These are phyloP conservation scores for Palythoa grandiflora DNA, from an alignment of 92 coral and sea anemone genomes.

Conservation along the genomic window DNA sequence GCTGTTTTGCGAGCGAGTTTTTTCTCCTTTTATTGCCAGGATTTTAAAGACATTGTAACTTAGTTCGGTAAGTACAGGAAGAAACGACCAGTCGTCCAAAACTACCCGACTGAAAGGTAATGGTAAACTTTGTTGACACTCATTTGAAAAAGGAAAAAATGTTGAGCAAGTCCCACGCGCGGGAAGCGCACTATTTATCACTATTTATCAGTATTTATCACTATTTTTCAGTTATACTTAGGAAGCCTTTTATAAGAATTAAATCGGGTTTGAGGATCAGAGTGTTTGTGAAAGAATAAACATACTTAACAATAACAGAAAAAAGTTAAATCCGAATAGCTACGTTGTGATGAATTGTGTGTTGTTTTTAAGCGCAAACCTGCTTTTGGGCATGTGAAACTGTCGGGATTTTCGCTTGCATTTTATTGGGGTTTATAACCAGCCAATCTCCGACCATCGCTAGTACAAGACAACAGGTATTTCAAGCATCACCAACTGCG, in stretches of 20 bases:
- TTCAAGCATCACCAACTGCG: neutral
- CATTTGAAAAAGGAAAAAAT: too few relatives aligned
- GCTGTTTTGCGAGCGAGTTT: too few relatives aligned
- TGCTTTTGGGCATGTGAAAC: neutral
- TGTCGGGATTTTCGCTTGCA: neutral
- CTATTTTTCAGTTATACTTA: neutral
- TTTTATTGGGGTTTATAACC: neutral
- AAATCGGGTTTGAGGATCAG: neutral
- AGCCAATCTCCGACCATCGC: neutral
- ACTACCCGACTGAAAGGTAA: too few relatives aligned
- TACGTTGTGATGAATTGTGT: neutral
- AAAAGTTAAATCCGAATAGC: neutral
- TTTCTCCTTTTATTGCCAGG: too few relatives aligned
- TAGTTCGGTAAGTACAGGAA: too few relatives aligned
- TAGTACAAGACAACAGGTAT: neutral
- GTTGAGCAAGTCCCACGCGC: too few relatives aligned
- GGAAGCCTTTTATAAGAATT: neutral
- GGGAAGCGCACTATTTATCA: too few relatives aligned
- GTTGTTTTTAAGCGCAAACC: neutral
- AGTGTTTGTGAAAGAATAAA: neutral
- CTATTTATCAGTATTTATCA: neutral
- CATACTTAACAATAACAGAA: neutral
- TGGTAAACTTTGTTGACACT: too few relatives aligned
- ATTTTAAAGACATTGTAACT: too few relatives aligned
- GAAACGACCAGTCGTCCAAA: too few relatives aligned